A percentile compares a stretch with the other conserved stretches of the same genome.
phyloP scores from a whole-genome alignment of 2,888 invertebrate species.

The Pseudococcus longispinus region DNA sequence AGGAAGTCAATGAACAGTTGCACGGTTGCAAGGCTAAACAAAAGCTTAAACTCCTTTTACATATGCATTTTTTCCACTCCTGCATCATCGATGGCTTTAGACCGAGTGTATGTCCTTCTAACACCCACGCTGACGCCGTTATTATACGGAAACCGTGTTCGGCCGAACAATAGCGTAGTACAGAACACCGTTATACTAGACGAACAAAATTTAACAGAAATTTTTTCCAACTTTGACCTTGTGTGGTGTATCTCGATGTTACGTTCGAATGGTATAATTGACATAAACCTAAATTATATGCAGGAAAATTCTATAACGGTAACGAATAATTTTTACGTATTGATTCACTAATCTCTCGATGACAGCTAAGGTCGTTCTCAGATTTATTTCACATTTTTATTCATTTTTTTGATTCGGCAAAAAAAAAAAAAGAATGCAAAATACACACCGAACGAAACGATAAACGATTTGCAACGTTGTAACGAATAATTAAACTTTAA shows the following conservation, averaged over 20 bases:
- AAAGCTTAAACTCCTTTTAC: not conserved
- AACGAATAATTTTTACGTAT: constrained; percentile 31
- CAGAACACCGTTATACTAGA: constrained; percentile 16
- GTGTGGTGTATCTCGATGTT: not conserved
- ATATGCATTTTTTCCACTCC: not conserved
- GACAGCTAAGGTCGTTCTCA: constrained; percentile 16
- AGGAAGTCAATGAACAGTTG: constrained; percentile 31
- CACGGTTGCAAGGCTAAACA: constrained; percentile 12
- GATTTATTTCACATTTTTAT: constrained; percentile 15
- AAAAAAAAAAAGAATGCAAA: constrained; percentile 2
- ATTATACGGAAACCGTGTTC: constrained; percentile 1
- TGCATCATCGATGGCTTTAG: not conserved
- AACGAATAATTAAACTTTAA: constrained; percentile 21
- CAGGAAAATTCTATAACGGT: constrained; percentile 38
- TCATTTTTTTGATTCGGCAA: not conserved
- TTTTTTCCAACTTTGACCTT: constrained; percentile 24
- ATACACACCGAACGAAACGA: not conserved
- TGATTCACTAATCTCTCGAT: constrained; percentile 24
- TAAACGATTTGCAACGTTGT: constrained; percentile 13
- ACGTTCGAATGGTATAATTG: constrained; percentile 40
- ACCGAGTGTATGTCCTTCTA: not conserved
- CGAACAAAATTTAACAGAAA: constrained; percentile 18
- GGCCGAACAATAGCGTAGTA: not conserved
- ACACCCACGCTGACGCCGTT: constrained; percentile 22
- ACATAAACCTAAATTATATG: constrained; percentile 42